Evolutionary conservation across 2,113 vertebrate species (phyloP).

Genomic region (Sceloporus undulatus): DNA sequence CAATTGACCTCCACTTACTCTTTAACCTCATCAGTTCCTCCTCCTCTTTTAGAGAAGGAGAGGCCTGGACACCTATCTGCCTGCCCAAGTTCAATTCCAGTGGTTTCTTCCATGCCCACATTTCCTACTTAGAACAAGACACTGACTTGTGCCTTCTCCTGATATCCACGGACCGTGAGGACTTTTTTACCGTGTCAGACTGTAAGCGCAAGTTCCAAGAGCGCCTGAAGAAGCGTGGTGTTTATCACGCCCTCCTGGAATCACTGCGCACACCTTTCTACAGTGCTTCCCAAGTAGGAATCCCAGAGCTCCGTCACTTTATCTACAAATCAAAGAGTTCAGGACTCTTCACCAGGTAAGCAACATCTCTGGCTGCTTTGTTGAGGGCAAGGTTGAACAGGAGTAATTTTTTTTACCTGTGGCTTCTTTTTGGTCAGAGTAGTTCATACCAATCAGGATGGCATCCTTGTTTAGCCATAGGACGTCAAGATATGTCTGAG

Average conservation of each 20-base stretch:
- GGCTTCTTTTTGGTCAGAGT: background rate
- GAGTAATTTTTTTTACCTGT: background rate
- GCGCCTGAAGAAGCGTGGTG: constrained; percentile 88
- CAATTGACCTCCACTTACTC: constrained; percentile 96
- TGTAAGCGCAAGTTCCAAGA: constrained; percentile 94
- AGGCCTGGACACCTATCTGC: constrained; percentile 98
- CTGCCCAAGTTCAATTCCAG: constrained; percentile 95
- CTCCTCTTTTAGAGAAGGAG: constrained; percentile 93
- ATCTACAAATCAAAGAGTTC: constrained; percentile 99
- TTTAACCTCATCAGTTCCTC: constrained; percentile 96
- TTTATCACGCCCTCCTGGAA: constrained; percentile 86
- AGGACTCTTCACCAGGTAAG: constrained; percentile 96
- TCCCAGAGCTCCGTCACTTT: constrained; percentile 95
- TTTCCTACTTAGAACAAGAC: constrained; percentile 93
- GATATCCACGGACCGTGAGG: constrained; percentile 93
- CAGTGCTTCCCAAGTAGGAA: constrained; percentile 88
- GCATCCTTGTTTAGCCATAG: background rate
- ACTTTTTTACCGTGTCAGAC: constrained; percentile 94
- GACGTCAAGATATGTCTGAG: no score
- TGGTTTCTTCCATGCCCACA: constrained; percentile 96
- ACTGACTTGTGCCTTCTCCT: constrained; percentile 94
- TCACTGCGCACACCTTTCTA: constrained; percentile 88
- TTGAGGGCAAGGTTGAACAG: background rate
- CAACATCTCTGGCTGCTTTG: background rate
- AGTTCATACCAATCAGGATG: background rate